phyloP scores from a whole-genome alignment of 2,888 invertebrate species.

The Beris morrisii region DNA sequence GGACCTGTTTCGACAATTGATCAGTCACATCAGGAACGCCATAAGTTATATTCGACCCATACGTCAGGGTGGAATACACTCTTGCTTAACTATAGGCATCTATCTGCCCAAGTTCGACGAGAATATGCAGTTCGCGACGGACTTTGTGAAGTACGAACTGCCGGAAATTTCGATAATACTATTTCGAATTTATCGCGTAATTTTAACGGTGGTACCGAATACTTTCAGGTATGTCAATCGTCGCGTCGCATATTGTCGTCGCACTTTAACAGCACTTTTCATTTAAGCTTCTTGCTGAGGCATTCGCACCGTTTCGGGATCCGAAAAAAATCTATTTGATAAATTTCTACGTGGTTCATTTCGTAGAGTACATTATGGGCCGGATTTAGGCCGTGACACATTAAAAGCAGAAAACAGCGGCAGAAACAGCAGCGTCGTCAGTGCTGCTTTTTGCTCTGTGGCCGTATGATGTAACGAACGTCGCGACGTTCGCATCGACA shows the following conservation, averaged over 20 bases:
- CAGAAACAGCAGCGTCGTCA: too few species aligned
- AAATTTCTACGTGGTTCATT: conserved; percentile 93
- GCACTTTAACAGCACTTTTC: conserved; percentile 10
- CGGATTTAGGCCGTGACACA: too few species aligned
- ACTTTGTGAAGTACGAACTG: conserved; percentile 64
- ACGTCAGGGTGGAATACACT: conserved; percentile 89
- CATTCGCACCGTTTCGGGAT: conserved; percentile 86
- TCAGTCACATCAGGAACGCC: conserved; percentile 95
- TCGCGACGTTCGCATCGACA: too few species aligned
- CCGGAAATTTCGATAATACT: too few species aligned
- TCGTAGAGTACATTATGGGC: conserved; percentile 88
- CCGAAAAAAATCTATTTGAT: conserved; percentile 84
- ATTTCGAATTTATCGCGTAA: too few species aligned
- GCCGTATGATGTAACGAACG: too few species aligned
- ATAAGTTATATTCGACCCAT: conserved; percentile 95
- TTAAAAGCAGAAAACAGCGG: too few species aligned
- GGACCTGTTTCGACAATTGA: conserved; percentile 88
- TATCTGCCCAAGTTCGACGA: conserved; percentile 82
- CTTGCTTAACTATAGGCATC: conserved; percentile 86
- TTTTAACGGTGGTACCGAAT: conserved; percentile 86
- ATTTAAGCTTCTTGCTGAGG: conserved; percentile 77
- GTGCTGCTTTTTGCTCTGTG: too few species aligned
- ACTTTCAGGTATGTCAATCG: conserved; percentile 64
- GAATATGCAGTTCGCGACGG: conserved; percentile 65
- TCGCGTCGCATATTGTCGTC: not conserved